Base-by-base conservation (phyloP, 1,140 invertebrate genomes). In the Manduca sexta region DNA sequence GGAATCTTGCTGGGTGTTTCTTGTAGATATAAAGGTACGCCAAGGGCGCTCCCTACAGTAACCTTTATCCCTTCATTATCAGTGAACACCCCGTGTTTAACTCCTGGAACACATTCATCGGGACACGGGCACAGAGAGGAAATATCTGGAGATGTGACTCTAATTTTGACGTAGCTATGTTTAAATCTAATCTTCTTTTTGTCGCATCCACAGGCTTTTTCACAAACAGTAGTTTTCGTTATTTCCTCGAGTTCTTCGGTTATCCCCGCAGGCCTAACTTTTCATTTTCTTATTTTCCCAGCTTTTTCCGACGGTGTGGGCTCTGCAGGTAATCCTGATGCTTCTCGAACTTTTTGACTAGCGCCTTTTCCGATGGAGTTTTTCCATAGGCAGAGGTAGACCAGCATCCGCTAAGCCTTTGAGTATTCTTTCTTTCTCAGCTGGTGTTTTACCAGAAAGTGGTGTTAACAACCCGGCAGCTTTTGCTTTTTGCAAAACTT, bases 161-260 rank as follows among this genome's bases (percentile, higher is more conserved):
- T 67, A 42, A 80, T 77, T 56, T 77, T 77, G 6, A 75, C 69
- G 30, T 75, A 77, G 44, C 74, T 80, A 43, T 80, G 69, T 46
- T 80, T 80, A 56, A 80, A 80, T 56, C 64, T 60, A 40, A 80
- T 77, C 69, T 80, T 80, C 34, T 75, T 80, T 49, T 70, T 74
- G 41, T 80, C 69, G 60, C 74, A 80, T 8, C 76, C 76, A 60
- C 74, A 77, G 16, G 52, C 74, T 29, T 61, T 60, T 33, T 80
- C 76, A 53, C 76, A 80, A 12, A 54, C 75, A 13, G 68, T 74
- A 11, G 63, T 72, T 66, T 71, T 76, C 3, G 53, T 45, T 12
- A 76, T 62, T 33, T 72, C 68, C 56, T 76, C 49, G 40, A 70
- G 60, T 43, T 74, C 62, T 62, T 74, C 64, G 5, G 26, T 31